Conservation (phyloP, 2,113 vertebrate species). For the Casuarius casuarius region DNA sequence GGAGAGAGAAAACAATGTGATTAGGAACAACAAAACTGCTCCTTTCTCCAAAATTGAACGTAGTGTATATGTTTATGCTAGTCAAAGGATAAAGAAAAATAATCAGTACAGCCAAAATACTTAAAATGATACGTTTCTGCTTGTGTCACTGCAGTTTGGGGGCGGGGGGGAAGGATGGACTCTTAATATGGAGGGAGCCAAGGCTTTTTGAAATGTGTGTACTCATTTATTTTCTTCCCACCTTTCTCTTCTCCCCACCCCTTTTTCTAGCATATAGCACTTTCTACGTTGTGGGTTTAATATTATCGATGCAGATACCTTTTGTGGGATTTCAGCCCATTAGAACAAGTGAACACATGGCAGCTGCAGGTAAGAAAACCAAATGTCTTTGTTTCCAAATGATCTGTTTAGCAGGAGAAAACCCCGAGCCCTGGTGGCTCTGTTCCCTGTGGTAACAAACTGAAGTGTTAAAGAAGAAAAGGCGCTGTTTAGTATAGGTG, state of each 20-base stretch:
- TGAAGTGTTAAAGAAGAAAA: neutral
- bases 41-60: neutral
- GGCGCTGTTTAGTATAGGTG: neutral
- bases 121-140: neutral
- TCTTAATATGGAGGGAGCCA: neutral
- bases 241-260: conserved; percentile 17
- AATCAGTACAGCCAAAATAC: neutral
- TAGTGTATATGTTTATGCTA: neutral
- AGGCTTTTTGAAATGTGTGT: neutral
- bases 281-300: conserved; percentile 97
- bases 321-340: conserved; percentile 98
- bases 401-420: neutral
- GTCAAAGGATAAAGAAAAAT: neutral
- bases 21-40: neutral
- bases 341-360: conserved; percentile 98
- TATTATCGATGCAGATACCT: conserved; percentile 97
- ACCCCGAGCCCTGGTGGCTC: neutral
- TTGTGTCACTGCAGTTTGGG: neutral
- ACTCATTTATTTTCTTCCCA: conserved; percentile 10
- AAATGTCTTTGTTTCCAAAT: neutral
- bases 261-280: conserved; percentile 91
- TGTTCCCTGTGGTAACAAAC: neutral
- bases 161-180: neutral
- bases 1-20: neutral
- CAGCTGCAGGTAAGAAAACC: conserved; percentile 88